Evolutionary conservation across 2,888 invertebrate genomes (phyloP).

Genomic region (Athripsodes cinereus): DNA sequence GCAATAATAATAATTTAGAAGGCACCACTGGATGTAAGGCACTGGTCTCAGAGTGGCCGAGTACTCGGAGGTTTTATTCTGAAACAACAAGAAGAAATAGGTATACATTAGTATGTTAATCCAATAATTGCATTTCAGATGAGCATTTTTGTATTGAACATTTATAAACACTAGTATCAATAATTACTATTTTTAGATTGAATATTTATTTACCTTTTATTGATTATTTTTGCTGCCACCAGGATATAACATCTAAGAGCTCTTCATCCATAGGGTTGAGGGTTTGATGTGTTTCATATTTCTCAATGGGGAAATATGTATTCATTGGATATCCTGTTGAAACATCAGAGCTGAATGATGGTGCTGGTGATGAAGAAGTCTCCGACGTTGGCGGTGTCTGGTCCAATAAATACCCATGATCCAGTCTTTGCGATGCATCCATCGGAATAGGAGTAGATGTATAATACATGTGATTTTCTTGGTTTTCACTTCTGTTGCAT

Average conservation of each 20-base stretch:
- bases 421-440: constrained; percentile 36
- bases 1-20: constrained; percentile 1
- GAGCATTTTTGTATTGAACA: too few relatives aligned
- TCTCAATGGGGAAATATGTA: constrained; percentile 48
- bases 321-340: constrained; percentile 49
- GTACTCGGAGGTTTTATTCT: neutral
- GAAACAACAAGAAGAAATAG: constrained; percentile 15
- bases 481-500: constrained; percentile 45
- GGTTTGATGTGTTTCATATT: constrained; percentile 38
- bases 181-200: too few relatives aligned
- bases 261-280: constrained; percentile 73
- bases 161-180: too few relatives aligned
- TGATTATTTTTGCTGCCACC: constrained; percentile 73
- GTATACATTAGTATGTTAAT: constrained; percentile 11
- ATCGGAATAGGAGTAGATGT: constrained; percentile 41
- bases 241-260: constrained; percentile 76
- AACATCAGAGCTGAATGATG: constrained; percentile 57
- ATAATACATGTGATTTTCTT: constrained; percentile 34
- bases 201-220: too few relatives aligned
- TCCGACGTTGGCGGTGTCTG: constrained; percentile 59
- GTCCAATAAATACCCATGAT: constrained; percentile 47
- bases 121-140: too few relatives aligned
- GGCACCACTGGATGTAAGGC: constrained; percentile 16
- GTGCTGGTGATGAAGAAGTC: constrained; percentile 66
- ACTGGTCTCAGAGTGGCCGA: neutral